Conservation (phyloP, 2,113 vertebrate species). For the Carlito syrichta region DNA sequence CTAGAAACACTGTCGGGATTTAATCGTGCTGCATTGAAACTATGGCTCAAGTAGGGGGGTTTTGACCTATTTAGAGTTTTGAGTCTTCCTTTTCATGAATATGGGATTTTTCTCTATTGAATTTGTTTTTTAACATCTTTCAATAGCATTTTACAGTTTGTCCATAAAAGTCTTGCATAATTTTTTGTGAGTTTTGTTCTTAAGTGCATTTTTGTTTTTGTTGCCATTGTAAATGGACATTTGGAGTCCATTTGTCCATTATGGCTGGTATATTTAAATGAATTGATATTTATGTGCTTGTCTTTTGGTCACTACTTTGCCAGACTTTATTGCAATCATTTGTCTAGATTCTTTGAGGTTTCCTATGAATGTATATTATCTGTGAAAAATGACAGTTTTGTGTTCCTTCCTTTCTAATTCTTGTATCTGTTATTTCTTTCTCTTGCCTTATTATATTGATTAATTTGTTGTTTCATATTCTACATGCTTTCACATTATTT, state of each 20-base stretch:
- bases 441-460: not conserved
- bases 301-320: not conserved
- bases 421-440: not conserved
- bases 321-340: not conserved
- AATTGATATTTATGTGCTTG: not conserved
- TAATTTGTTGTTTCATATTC: not conserved
- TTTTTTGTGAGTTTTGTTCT: not conserved
- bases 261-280: not conserved
- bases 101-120: not conserved
- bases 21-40: not conserved
- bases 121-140: not conserved
- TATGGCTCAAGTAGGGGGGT: not conserved
- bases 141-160: not conserved
- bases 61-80: not conserved
- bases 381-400: not conserved
- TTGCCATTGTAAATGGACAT: not conserved
- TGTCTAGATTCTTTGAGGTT: not conserved
- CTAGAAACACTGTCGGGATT: not conserved
- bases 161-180: not conserved
- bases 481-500: not conserved
- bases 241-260: not conserved
- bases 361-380: not conserved
- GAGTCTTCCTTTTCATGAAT: not conserved
- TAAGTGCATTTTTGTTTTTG: not conserved
- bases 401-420: not conserved